Conservation (phyloP, 2,113 vertebrate genomes). For the Microtus montanus region DNA sequence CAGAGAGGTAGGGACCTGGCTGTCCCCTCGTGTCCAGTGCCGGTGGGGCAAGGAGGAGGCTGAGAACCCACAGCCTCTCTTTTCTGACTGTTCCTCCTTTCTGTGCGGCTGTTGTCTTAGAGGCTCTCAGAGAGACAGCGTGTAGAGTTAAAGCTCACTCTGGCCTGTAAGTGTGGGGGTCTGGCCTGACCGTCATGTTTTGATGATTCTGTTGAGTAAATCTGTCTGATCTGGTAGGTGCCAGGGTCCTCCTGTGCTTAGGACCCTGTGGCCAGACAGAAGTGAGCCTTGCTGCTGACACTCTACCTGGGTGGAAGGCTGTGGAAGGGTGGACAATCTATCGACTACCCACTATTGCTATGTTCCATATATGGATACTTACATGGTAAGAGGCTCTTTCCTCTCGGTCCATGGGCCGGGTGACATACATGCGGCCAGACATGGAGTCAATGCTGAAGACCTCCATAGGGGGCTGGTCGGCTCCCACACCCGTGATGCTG, state of each 20-base stretch:
- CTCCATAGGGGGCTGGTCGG: slow-evolving; percentile 97
- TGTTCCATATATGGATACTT: slow-evolving; percentile 75
- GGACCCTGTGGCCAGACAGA: background rate
- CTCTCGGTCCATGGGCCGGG: slow-evolving; percentile 95
- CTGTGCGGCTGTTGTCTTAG: background rate
- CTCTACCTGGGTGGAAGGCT: background rate
- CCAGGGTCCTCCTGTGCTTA: background rate
- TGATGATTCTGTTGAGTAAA: no score
- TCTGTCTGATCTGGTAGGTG: background rate
- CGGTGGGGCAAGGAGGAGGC: background rate
- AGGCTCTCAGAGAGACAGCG: background rate
- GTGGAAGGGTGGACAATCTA: background rate
- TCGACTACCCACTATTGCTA: background rate
- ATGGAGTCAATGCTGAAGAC: slow-evolving; percentile 98
- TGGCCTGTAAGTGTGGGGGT: background rate
- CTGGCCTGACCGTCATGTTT: no score
- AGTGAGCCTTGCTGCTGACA: background rate
- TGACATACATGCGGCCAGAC: slow-evolving; percentile 97
- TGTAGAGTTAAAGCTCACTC: background rate
- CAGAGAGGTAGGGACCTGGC: background rate
- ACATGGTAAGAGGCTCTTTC: slow-evolving; percentile 97
- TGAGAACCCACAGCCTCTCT: no score
- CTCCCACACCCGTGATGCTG: slow-evolving; percentile 95
- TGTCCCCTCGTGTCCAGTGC: background rate
- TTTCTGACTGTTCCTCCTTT: background rate